phyloP scores from a whole-genome alignment of 2,888 invertebrate genomes.

The Folsomia candida region DNA sequence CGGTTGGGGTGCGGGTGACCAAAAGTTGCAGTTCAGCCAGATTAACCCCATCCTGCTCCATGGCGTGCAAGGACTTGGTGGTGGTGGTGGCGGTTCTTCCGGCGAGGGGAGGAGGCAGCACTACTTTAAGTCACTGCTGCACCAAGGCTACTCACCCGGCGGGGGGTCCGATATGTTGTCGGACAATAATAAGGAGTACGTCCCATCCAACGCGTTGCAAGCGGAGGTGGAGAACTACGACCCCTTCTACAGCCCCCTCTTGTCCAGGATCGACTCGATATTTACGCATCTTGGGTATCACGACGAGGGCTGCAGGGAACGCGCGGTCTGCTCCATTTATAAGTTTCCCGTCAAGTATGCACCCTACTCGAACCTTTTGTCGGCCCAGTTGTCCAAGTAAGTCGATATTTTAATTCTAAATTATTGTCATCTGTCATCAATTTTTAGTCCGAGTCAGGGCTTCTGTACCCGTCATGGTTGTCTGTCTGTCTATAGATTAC shows the following conservation, averaged over 20 bases:
- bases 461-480: no score
- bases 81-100: background rate
- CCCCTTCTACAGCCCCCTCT: conserved; percentile 78
- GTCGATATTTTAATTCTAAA: conserved; percentile 52
- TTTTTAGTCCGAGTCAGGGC: no score
- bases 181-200: conserved; percentile 25
- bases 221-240: conserved; percentile 62
- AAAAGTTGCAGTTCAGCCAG: conserved; percentile 31
- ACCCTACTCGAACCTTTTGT: conserved; percentile 82
- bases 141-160: background rate
- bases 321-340: conserved; percentile 80
- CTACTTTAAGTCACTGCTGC: conserved; percentile 19
- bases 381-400: conserved; percentile 84
- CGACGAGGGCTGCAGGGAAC: conserved; percentile 72
- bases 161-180: background rate
- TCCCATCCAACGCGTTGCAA: conserved; percentile 46
- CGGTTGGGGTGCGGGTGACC: conserved; percentile 21
- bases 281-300: conserved; percentile 68
- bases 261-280: conserved; percentile 74
- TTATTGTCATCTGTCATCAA: background rate
- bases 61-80: conserved; percentile 20
- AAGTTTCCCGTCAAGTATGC: conserved; percentile 76
- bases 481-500: no score
- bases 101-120: conserved; percentile 26
- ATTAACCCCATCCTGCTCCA: conserved; percentile 29